Conservation (phyloP, 2,888 invertebrate genomes). For the Chalcis sispes region DNA sequence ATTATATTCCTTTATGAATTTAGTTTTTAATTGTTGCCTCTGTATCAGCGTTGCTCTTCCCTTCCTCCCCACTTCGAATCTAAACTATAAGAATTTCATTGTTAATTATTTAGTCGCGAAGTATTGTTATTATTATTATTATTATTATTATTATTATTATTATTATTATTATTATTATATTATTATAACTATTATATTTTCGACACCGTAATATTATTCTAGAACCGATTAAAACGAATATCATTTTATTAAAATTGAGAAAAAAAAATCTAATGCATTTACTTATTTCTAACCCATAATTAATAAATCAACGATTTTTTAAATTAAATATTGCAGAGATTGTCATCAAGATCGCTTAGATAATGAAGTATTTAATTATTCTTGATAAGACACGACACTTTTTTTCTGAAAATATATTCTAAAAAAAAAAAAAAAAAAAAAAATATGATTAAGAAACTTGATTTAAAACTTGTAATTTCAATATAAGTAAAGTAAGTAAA, state of each 20-base stretch:
- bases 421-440: too few species aligned
- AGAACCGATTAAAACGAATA: conserved; percentile 61
- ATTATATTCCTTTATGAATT: conserved; percentile 39
- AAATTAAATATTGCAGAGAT: too few species aligned
- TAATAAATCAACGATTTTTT: too few species aligned
- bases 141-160: conserved; percentile 58
- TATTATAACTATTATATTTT: conserved; percentile 59
- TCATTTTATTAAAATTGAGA: conserved; percentile 65
- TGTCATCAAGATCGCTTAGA: too few species aligned
- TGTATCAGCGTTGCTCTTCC: conserved; percentile 43
- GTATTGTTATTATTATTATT: conserved; percentile 56
- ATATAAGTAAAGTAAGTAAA: too few species aligned
- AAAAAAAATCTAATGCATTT: conserved; percentile 35
- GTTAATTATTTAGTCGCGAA: conserved; percentile 55
- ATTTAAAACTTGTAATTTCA: too few species aligned
- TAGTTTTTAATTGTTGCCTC: conserved; percentile 46
- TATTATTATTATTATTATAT: conserved; percentile 58
- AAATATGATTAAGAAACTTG: too few species aligned
- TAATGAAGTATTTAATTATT: too few species aligned
- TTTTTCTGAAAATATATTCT: too few species aligned
- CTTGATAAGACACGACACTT: too few species aligned
- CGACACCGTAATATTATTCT: conserved; percentile 61
- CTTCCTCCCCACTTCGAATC: too few species aligned
- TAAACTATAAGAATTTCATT: conserved; percentile 50
- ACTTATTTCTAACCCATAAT: too few species aligned